Base-by-base conservation (phyloP, 2,113 vertebrate species). In the Salvelinus alpinus region DNA sequence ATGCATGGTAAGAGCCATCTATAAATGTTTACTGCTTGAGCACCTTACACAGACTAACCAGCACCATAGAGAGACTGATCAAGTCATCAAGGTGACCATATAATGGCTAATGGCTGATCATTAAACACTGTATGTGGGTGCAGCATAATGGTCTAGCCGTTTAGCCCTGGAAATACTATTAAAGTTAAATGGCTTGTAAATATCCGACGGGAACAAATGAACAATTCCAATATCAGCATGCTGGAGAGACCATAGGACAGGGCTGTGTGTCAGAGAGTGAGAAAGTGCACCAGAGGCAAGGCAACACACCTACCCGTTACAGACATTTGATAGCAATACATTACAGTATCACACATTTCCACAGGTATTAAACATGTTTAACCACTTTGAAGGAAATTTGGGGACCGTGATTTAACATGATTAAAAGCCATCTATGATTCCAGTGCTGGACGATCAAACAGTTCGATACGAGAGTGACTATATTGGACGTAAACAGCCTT, bases 171-270 rank as follows among this genome's bases (percentile, higher is more conserved):
- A 70, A 22, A 29, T 57, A 16, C 64, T 44, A 69, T 74, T 78
- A 71, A 76, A 84, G 70, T 64, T 72, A 76, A 88, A 85, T 77
- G 79, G 68, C 77, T 78, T 77, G 73, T 81, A 81, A 86, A 86
- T 66, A 86, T 80, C 68, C 65, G 18, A 77, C 20, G 20, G 44
- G 51, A 69, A 67, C 69, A 44, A 82, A 62, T 76, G 20, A 79
- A 57, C 47, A 80, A 80, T 82, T 25, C 68, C 72, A 34, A 69
- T 54, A 54, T 54, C 51, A 54, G 14, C 51, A 54, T 14, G 12
- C 16, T 54, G 51, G 51, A 54, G 51, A 54, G 51, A 18, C 4
- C 3, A 18, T 54, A 54, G 14, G 1, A 4, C 12, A 14, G 51
- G 51, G 51, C 8, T 64, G 60, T 64, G 16, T 24, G 8, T 64